These are phyloP conservation scores for Choreutis nemorana DNA, from an alignment of 2,888 invertebrate genomes.

Conservation along the genomic window DNA sequence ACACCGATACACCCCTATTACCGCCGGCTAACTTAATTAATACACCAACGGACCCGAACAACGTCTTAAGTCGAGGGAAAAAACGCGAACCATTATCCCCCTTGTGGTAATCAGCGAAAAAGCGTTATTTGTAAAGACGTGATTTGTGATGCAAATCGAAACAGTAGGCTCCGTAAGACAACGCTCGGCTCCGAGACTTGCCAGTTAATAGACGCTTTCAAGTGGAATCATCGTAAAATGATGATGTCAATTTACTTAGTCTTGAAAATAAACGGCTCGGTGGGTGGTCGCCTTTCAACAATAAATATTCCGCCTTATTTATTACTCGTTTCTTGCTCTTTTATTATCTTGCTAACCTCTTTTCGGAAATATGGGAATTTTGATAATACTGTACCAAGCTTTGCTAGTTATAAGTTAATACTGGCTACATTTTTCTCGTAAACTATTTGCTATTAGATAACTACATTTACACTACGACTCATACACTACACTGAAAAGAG, in stretches of 20 bases:
- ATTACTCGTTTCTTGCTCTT: too few species aligned
- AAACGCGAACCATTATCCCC: slow-evolving; percentile 10
- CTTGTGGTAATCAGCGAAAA: slow-evolving; percentile 5
- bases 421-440: too few species aligned
- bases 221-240: slow-evolving; percentile 37
- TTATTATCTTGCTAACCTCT: too few species aligned
- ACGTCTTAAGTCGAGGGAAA: slow-evolving; percentile 13
- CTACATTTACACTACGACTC: too few species aligned
- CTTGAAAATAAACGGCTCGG: slow-evolving; percentile 20
- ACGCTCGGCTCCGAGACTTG: slow-evolving; percentile 27
- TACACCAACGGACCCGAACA: slow-evolving; percentile 15
- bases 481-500: too few species aligned
- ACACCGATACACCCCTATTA: slow-evolving; percentile 39
- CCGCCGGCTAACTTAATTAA: slow-evolving; percentile 36
- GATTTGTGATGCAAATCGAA: slow-evolving; percentile 29
- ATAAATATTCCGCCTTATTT: too few species aligned
- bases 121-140: slow-evolving; percentile 3
- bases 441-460: too few species aligned
- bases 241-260: slow-evolving; percentile 25
- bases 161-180: slow-evolving; percentile 26
- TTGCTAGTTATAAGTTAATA: too few species aligned
- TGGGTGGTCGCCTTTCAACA: slow-evolving; percentile 22
- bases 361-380: too few species aligned
- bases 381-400: too few species aligned
- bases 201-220: slow-evolving; percentile 32